Percentiles rank a stretch among this genome's conserved stretches.
These are phyloP conservation scores for Agonopterix subpropinquella DNA, from an alignment of 2,888 invertebrate genomes.

Conservation along the genomic window DNA sequence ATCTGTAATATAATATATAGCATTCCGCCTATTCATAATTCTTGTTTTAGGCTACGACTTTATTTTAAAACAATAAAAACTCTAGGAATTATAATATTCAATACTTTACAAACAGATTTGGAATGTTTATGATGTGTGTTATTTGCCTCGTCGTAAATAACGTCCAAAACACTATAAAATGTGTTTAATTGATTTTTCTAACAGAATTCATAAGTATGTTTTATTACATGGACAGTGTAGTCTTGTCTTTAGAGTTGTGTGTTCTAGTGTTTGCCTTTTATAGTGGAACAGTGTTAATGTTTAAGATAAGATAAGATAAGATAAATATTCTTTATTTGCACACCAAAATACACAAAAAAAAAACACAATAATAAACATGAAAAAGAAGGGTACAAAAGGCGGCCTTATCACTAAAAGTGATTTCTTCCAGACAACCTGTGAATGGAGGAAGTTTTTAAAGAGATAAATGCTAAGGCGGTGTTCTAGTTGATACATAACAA, in stretches of 20 bases:
- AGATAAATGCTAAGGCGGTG: no score
- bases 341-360: no score
- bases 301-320: no score
- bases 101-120: neutral
- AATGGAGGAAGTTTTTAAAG: no score
- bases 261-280: slow-evolving; percentile 9
- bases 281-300: slow-evolving; percentile 16
- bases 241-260: no score
- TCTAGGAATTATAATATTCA: slow-evolving; percentile 8
- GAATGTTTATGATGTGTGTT: slow-evolving; percentile 7
- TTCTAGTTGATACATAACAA: no score
- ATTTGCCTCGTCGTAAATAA: slow-evolving; percentile 6
- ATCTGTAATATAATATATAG: slow-evolving; percentile 29
- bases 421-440: no score
- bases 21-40: slow-evolving; percentile 21
- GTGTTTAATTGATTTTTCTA: slow-evolving; percentile 4
- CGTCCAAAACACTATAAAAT: neutral
- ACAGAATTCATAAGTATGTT: neutral
- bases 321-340: no score
- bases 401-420: no score
- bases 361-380: no score
- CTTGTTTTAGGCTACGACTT: slow-evolving; percentile 19
- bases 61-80: slow-evolving; percentile 30
- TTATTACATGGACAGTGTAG: no score
- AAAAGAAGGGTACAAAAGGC: no score